These are phyloP conservation scores for Drosophila pruinosa DNA, from an alignment of 1,140 invertebrate genomes.

Conservation along the genomic window DNA sequence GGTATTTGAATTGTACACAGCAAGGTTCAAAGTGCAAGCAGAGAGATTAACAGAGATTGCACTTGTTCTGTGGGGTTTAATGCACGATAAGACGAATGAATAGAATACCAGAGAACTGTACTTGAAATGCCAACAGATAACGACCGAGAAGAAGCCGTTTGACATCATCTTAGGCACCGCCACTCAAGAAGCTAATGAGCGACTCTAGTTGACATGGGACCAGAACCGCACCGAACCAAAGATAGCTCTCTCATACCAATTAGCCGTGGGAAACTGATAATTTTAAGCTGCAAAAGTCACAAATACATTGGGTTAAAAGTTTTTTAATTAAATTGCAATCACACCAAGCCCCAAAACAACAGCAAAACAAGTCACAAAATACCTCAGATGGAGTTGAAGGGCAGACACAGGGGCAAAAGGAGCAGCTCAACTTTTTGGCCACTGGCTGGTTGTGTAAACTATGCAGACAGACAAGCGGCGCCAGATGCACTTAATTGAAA, in stretches of 20 bases:
- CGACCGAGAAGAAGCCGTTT: background rate
- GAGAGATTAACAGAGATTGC: constrained; percentile 37
- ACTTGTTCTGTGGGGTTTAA: constrained; percentile 61
- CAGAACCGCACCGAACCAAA: background rate
- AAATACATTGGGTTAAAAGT: constrained; percentile 27
- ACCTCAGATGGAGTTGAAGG: background rate
- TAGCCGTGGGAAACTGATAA: constrained; percentile 28
- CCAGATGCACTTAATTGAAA: constrained; percentile 45
- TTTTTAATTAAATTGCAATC: constrained; percentile 51
- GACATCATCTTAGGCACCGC: constrained; percentile 16
- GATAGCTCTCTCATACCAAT: background rate
- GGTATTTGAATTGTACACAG: constrained; percentile 43
- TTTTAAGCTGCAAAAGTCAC: constrained; percentile 29
- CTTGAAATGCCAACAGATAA: constrained; percentile 45
- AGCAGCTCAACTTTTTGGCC: constrained; percentile 14
- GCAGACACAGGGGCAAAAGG: background rate
- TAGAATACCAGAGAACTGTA: constrained; percentile 8
- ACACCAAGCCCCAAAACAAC: constrained; percentile 10
- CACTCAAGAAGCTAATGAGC: constrained; percentile 29
- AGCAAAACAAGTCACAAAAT: constrained; percentile 16
- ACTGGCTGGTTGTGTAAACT: constrained; percentile 9
- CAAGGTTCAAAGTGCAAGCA: constrained; percentile 60
- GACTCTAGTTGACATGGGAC: constrained; percentile 40
- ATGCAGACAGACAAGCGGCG: constrained; percentile 31
- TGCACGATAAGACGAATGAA: constrained; percentile 55